Percentiles rank a stretch among this genome's conserved stretches.
Conservation (phyloP, 2,113 vertebrate genomes). For the Pteronura brasiliensis region DNA sequence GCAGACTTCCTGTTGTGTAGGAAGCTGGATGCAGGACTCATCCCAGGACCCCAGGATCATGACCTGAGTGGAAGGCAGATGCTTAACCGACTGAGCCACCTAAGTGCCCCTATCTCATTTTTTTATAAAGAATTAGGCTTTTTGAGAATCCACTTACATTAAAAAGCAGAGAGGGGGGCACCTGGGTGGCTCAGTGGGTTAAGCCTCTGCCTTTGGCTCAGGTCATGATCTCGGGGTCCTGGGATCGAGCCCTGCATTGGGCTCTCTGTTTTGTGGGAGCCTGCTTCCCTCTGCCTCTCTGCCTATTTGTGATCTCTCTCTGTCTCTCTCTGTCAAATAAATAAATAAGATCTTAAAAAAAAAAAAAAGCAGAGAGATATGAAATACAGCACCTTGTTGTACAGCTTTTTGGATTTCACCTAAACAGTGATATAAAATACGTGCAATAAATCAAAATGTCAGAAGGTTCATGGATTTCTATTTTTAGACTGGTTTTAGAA, state of each 20-base stretch:
- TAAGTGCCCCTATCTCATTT: neutral
- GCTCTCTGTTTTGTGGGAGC: too few species aligned
- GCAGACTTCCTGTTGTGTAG: too few species aligned
- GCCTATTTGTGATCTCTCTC: too few species aligned
- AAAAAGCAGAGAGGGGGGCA: neutral
- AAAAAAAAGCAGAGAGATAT: neutral
- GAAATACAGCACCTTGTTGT: neutral
- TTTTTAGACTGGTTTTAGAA: neutral
- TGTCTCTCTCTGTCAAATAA: too few species aligned
- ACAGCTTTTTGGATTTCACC: neutral
- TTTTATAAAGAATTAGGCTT: neutral
- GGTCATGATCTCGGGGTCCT: too few species aligned
- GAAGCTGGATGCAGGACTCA: too few species aligned
- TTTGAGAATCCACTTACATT: neutral
- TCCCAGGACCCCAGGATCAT: neutral
- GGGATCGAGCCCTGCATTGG: too few species aligned
- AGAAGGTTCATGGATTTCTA: neutral
- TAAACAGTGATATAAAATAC: neutral
- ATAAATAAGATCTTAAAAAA: neutral
- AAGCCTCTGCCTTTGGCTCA: too few species aligned
- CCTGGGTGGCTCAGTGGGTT: too few species aligned
- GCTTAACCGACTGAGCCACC: neutral
- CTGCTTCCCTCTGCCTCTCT: too few species aligned
- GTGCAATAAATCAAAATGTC: neutral
- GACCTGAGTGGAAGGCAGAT: neutral